phyloP scores from a whole-genome alignment of 1,140 invertebrate genomes.

The Heterodera schachtii region DNA sequence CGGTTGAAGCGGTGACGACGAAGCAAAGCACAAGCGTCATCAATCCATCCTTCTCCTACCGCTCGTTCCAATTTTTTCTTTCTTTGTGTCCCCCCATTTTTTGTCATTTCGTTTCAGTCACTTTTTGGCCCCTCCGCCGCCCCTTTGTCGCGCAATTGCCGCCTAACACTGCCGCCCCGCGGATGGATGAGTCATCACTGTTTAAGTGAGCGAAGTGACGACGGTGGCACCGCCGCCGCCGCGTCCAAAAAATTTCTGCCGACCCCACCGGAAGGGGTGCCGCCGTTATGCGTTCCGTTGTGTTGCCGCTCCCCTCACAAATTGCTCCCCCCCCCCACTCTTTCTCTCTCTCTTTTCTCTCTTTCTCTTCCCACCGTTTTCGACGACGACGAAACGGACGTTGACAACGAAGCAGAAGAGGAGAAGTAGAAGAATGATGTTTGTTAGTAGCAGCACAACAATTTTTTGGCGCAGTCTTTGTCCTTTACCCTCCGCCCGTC shows the following conservation, averaged over 20 bases:
- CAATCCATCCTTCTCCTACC: not conserved
- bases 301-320: no score
- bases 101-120: not conserved
- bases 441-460: not conserved
- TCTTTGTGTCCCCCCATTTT: not conserved
- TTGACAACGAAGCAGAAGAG: no score
- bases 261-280: not conserved
- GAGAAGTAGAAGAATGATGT: not conserved
- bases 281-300: not conserved
- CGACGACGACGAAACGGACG: no score
- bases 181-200: not conserved
- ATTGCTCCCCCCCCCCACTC: no score
- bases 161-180: not conserved
- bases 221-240: not conserved
- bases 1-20: not conserved
- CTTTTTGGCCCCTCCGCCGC: not conserved
- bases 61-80: not conserved
- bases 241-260: conserved; percentile 7
- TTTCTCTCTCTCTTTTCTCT: no score
- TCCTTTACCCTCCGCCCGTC: not conserved
- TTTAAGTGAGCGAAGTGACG: no score
- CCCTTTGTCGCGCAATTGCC: not conserved
- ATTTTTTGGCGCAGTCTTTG: conserved; percentile 16
- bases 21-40: not conserved
- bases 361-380: no score